Base-by-base conservation (phyloP, 2,797 vertebrate species). In the Hydrolagus colliei region DNA sequence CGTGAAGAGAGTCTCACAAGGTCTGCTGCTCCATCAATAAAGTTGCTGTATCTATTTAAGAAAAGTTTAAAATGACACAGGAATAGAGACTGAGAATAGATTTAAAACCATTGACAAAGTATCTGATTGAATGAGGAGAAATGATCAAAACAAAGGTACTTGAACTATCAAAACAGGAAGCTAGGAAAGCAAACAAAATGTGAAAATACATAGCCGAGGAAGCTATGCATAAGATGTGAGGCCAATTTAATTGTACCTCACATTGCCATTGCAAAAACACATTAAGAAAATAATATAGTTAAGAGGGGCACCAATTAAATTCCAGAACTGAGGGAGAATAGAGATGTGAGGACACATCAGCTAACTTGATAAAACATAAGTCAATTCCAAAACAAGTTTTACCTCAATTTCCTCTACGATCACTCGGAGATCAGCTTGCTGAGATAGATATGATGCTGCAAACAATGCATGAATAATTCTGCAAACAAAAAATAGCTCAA, bases 391-490 rank as follows among this genome's bases (percentile, higher is more conserved):
- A 65, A 65, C 7, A 16, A 9, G 14, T 80, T 68, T 88, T 90
- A 99, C 98, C 96, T 99, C 98, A 86, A 99, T 99, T 89, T 99
- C 98, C 87, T 99, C 97, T 87, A 98, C 93, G 63, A 99, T 97
- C 88, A 93, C 93, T 86, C 96, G 95, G 0, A 99, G 93, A 86
- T 99, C 96, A 32, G 96, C 96, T 89, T 99, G 96, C 90, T 96
- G 95, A 87, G 98, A 97, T 73, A 99, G 95, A 80, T 96, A 93
- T 62, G 97, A 96, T 1, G 98, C 97, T 0, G 97, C 96, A 88
- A 96, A 96, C 89, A 99, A 92, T 78, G 97, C 98, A 87, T 94
- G 92, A 67, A 96, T 95, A 27, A 97, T 98, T 72, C 98, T 99
- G 93, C 86, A 89, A 91, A 88, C 59, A 89, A 4, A 88, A 7